phyloP scores from a whole-genome alignment of 2,113 vertebrate genomes.

The Nettapus auritus region DNA sequence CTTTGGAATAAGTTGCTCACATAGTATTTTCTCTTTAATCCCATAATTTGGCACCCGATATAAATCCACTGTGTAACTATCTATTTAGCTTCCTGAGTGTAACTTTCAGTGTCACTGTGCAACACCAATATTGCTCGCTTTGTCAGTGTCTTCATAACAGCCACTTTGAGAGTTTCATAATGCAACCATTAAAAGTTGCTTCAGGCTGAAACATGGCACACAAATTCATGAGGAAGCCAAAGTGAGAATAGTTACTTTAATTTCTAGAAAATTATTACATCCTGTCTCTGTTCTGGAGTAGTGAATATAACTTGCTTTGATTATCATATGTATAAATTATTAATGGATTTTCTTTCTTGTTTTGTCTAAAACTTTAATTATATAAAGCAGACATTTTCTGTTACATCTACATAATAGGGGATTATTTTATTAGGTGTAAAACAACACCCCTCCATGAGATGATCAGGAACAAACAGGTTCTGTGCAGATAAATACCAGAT shows the following conservation, averaged over 20 bases:
- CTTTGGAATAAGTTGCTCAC: not conserved
- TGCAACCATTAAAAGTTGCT: slow-evolving; percentile 8
- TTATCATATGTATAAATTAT: slow-evolving; percentile 10
- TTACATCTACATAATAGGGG: not conserved
- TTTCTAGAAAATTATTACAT: slow-evolving; percentile 40
- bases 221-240: not conserved
- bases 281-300: not conserved
- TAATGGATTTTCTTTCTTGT: not conserved
- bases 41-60: not conserved
- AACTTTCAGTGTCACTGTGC: not conserved
- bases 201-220: slow-evolving; percentile 11
- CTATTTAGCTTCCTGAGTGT: not conserved
- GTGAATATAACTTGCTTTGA: slow-evolving; percentile 1
- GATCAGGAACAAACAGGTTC: not conserved
- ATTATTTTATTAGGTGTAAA: not conserved
- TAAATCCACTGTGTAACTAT: not conserved
- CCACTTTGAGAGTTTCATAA: slow-evolving; percentile 14
- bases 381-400: slow-evolving; percentile 21
- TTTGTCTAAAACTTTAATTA: slow-evolving; percentile 34
- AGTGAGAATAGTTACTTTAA: not conserved
- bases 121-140: not conserved
- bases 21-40: not conserved
- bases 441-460: not conserved
- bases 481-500: not conserved
- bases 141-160: slow-evolving; percentile 23